Conservation (phyloP, 2,797 vertebrate species). For the Manis javanica region DNA sequence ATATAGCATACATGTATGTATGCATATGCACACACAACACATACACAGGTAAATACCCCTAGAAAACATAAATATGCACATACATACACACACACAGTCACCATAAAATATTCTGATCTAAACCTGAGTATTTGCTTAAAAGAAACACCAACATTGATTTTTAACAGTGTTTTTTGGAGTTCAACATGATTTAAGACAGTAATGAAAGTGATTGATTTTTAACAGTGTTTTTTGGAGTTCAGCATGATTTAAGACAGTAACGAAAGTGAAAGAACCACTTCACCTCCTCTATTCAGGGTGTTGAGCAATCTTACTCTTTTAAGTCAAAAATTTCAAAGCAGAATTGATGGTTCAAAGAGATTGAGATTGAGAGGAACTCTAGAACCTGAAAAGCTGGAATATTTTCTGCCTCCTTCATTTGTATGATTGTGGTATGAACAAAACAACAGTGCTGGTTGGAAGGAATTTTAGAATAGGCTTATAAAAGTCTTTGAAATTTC, state of each 20-base stretch:
- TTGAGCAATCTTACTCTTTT: constrained; percentile 26
- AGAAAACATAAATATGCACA: neutral
- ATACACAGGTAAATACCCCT: neutral
- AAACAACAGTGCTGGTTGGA: neutral
- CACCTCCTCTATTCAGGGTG: neutral
- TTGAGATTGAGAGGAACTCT: neutral
- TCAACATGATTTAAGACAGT: constrained; percentile 12
- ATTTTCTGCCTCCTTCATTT: constrained; percentile 13
- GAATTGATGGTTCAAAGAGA: constrained; percentile 43
- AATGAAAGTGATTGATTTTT: neutral
- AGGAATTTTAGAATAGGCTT: neutral
- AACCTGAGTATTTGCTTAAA: neutral
- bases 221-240: neutral
- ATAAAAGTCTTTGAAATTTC: neutral
- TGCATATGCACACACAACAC: neutral
- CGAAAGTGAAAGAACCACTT: neutral
- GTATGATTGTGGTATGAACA: neutral
- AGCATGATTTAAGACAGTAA: constrained; percentile 7
- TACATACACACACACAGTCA: neutral
- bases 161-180: neutral
- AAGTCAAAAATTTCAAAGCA: constrained; percentile 60
- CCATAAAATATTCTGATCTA: neutral
- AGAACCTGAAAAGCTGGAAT: constrained; percentile 14
- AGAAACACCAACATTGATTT: neutral
- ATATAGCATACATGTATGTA: neutral